Percentiles rank a stretch among this genome's conserved stretches.
Evolutionary conservation across 2,113 vertebrate genomes (phyloP).

Genomic region (Apteryx mantelli): DNA sequence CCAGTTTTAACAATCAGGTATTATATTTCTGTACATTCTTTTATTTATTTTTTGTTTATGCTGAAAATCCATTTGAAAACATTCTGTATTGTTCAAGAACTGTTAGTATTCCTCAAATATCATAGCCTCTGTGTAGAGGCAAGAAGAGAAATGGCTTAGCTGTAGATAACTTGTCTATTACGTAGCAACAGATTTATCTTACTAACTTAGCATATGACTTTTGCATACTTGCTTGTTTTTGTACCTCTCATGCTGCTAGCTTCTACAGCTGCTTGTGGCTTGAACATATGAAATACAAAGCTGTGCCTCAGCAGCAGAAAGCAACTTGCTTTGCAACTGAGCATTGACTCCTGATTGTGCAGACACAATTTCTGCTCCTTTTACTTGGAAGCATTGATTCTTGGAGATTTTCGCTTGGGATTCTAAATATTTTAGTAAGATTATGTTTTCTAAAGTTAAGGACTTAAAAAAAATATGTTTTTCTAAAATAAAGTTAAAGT

Average conservation of each 20-base stretch:
- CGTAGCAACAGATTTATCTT: neutral
- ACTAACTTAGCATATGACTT: neutral
- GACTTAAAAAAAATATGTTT: neutral
- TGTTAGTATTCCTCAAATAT: neutral
- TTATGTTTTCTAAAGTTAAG: neutral
- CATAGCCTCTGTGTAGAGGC: neutral
- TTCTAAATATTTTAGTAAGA: neutral
- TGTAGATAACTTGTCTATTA: neutral
- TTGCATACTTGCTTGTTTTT: neutral
- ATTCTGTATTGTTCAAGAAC: neutral
- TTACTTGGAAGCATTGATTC: neutral
- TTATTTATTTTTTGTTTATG: neutral
- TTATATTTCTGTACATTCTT: neutral
- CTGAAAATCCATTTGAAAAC: neutral
- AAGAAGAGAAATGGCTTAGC: neutral
- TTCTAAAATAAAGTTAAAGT: neutral
- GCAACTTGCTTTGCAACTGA: neutral
- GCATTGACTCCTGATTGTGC: accelerated
- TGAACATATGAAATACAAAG: neutral
- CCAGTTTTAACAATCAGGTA: neutral
- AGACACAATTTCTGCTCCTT: neutral
- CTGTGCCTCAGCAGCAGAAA: neutral
- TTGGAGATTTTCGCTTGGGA: neutral
- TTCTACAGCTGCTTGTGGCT: neutral
- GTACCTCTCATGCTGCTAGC: neutral